Base-by-base conservation (phyloP, 1,140 invertebrate genomes). In the Lordiphosa mommai region DNA sequence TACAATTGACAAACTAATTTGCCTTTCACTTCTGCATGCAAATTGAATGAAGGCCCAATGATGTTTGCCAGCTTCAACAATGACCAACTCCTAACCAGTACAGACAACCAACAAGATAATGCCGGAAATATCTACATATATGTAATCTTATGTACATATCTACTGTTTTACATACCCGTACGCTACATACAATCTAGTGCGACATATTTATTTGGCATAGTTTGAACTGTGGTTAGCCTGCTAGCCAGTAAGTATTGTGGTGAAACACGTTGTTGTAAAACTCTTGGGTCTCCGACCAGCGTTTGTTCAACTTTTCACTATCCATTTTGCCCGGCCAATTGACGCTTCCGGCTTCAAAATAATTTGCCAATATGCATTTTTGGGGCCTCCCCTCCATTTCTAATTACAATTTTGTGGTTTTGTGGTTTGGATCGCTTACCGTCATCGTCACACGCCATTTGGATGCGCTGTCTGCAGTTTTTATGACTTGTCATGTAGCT, bases 321-420 rank as follows among this genome's bases (percentile, higher is more conserved):
- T 63, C 58, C 60, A 47, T 37, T 37, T 51, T 63, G 51, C 46
- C 41, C 60, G 23, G 16, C 9, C 10, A 59, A 12, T 37, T 37
- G 36, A 13, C 6, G 13, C 3, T 23, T 60, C 14, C 10, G 36
- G 36, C 3, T 37, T 56, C 30, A 13, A 61, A 63, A 63, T 63
- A 63, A 63, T 51, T 52, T 51, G 60, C 58, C 47, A 63, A 61
- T 63, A 63, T 63, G 60, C 58, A 63, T 63, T 63, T 63, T 63
- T 16, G 29, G 30, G 9, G 32, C 51, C 59, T 59, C 58, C 58
- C 47, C 58, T 40, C 32, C 58, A 61, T 37, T 37, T 56, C 44
- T 14, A 40, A 61, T 61, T 61, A 48, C 27, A 16, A 38, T 34
- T 61, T 41, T 34, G 29, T 14, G 60, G 40, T 34, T 10, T 33